Conservation (phyloP, 2,888 invertebrate genomes). For the Trilocha varians region DNA sequence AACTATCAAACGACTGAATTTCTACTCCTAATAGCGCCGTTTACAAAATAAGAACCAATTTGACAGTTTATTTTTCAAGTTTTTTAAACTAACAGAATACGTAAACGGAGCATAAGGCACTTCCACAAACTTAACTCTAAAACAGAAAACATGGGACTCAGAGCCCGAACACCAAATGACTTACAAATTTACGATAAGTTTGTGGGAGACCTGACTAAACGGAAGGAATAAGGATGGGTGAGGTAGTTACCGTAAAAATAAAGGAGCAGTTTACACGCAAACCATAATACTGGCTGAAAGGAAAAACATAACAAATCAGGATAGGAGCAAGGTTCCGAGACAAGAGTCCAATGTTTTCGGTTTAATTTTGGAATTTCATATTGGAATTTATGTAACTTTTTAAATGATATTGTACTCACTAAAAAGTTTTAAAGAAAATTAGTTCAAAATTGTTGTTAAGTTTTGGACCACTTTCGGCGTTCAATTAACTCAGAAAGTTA, state of each 20-base stretch:
- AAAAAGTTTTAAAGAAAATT: no score
- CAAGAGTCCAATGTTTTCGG: slow-evolving; percentile 56
- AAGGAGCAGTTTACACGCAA: slow-evolving; percentile 66
- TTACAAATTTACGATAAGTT: slow-evolving; percentile 36
- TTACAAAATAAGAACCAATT: no score
- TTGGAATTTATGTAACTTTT: no score
- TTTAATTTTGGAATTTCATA: slow-evolving; percentile 40
- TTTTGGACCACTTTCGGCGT: no score
- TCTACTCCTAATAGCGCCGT: no score
- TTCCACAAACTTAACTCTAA: slow-evolving; percentile 62
- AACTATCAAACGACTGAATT: no score
- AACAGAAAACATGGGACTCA: slow-evolving; percentile 48
- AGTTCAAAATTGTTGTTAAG: no score
- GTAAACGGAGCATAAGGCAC: slow-evolving; percentile 33
- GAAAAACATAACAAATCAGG: slow-evolving; percentile 29
- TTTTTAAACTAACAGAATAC: no score
- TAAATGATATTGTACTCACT: no score
- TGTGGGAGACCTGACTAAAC: slow-evolving; percentile 47
- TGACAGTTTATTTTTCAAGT: no score
- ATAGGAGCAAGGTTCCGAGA: slow-evolving; percentile 28
- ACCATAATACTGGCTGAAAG: slow-evolving; percentile 72
- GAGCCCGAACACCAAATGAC: slow-evolving; percentile 34
- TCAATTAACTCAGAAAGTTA: no score
- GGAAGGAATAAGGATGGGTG: slow-evolving; percentile 24
- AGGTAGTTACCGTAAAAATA: slow-evolving; percentile 61